Conservation (phyloP, 1,140 invertebrate species). For the Ericerus pela region DNA sequence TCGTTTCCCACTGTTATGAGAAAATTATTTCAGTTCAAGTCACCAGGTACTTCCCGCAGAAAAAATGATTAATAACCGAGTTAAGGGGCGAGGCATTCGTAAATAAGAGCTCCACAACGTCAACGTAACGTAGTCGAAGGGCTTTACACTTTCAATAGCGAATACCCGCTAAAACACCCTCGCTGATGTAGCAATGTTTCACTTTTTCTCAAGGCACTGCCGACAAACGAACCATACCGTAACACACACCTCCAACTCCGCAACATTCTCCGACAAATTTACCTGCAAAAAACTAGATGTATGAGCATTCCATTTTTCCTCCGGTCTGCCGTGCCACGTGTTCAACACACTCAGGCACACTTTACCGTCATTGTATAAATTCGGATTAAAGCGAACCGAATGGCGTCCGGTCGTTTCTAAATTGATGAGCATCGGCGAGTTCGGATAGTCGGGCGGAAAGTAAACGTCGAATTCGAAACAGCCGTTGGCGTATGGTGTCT, state of each 20-base stretch:
- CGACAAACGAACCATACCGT: neutral
- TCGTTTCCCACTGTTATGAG: no score
- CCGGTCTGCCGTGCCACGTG: constrained; percentile 95
- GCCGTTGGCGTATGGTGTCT: constrained; percentile 78
- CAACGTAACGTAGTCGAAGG: no score
- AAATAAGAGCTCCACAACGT: no score
- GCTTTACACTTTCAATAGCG: no score
- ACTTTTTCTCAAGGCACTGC: neutral
- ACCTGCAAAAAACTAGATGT: constrained; percentile 86
- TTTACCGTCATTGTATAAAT: constrained; percentile 88
- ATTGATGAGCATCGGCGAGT: constrained; percentile 56
- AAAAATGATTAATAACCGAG: no score
- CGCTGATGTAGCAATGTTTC: neutral
- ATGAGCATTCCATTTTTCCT: constrained; percentile 96
- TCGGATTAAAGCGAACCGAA: constrained; percentile 89
- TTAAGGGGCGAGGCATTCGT: no score
- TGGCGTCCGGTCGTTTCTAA: constrained; percentile 87
- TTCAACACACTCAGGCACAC: constrained; percentile 91
- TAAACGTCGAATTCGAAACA: constrained; percentile 85
- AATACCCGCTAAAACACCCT: no score
- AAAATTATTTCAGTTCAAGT: no score
- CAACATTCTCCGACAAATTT: no score
- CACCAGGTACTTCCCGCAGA: no score
- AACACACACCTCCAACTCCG: neutral
- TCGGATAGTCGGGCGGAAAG: constrained; percentile 75